Base-by-base conservation (phyloP, 2,797 vertebrate genomes). In the Arrhamphus sclerolepis region DNA sequence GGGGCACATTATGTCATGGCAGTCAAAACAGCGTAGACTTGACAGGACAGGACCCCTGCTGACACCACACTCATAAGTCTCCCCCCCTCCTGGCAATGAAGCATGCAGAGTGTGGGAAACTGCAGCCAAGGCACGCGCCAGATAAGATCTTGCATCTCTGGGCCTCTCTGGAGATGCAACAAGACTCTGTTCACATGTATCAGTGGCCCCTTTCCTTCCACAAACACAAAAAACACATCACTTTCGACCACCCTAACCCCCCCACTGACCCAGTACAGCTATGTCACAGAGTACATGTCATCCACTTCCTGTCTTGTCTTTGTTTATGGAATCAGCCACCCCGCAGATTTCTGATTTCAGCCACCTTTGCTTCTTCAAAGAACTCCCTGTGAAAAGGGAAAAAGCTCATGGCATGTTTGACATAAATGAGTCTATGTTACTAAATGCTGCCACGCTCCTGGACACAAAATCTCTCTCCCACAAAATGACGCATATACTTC, bases 101-200 rank as follows among this genome's bases (percentile, higher is more conserved):
- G 92, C 89, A 89, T 87, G 88, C 90, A 91, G 91, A 94, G 92
- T 94, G 94, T 95, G 94, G 94, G 94, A 95, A 95, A 94, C 90
- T 91, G 90, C 82, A 78, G 90, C 88, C 59, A 86, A 95, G 94
- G 93, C 94, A 94, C 93, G 89, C 83, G 93, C 93, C 93, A 93
- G 93, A 93, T 92, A 93, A 93, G 86, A 90, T 91, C 89, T 91
- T 77, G 89, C 90, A 91, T 89, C 88, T 88, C 87, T 83, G 77
- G 87, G 92, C 91, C 90, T 90, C 91, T 82, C 84, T 72, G 50
- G 91, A 92, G 92, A 94, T 83, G 89, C 94, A 93, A 92, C 89
- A 90, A 89, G 86, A 86, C 87, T 77, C 80, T 74, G 66, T 68
- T 91, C 89, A 85, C 91, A 92, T 56, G 80, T 80, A 89, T 82